Conservation (phyloP, 37 sponge, comb jelly and placozoan species). For the Lycopodina hypogea region DNA sequence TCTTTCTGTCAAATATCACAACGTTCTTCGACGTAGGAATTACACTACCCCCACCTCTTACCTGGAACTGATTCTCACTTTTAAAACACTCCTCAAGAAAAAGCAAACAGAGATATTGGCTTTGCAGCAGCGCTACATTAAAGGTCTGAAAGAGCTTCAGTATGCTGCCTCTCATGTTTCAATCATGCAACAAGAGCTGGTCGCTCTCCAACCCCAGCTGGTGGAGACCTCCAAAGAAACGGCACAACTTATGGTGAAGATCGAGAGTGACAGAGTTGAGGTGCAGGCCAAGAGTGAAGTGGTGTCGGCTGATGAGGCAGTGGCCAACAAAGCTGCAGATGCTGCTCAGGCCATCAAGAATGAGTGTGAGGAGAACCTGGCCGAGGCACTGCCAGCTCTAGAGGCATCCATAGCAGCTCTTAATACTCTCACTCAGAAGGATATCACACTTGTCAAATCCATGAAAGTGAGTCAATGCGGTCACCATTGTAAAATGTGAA, state of each 20-base stretch:
- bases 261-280: conserved; percentile 97
- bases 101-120: conserved; percentile 77
- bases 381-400: conserved; percentile 96
- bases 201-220: conserved; percentile 92
- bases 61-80: conserved; percentile 95
- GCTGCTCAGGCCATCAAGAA: conserved; percentile 90
- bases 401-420: conserved; percentile 93
- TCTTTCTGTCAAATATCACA: conserved; percentile 70
- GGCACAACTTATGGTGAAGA: conserved; percentile 89
- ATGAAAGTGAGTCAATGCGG: conserved; percentile 96
- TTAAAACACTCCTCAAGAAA: conserved; percentile 75
- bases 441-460: conserved; percentile 95
- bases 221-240: conserved; percentile 95
- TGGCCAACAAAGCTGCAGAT: conserved; percentile 95
- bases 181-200: conserved; percentile 93
- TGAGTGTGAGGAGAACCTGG: conserved; percentile 97
- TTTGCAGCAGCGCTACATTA: conserved; percentile 77
- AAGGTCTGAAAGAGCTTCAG: conserved; percentile 91
- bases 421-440: conserved; percentile 94
- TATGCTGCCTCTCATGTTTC: conserved; percentile 98
- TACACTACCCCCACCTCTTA: conserved; percentile 98
- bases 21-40: conserved; percentile 86
- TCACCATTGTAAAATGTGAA: no score
- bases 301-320: conserved; percentile 96
- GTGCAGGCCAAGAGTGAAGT: conserved; percentile 98